phyloP scores from a whole-genome alignment of 2,888 invertebrate genomes.

The Melanargia galathea region DNA sequence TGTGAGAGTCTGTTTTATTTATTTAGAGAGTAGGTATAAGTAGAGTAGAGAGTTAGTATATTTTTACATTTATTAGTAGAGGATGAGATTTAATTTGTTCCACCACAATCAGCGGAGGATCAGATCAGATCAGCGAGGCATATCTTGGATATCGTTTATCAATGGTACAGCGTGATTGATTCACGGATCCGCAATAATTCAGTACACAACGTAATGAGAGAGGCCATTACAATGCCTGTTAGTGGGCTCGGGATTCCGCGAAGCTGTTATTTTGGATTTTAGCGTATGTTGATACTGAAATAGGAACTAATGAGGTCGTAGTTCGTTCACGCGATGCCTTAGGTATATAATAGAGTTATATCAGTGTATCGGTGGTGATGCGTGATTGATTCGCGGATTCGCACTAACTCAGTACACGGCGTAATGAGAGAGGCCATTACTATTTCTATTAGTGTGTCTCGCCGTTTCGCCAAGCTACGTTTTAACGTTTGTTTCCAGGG shows the following conservation, averaged over 20 bases:
- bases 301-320: neutral
- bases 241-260: conserved; percentile 1
- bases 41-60: no score
- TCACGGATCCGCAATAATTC: conserved; percentile 1
- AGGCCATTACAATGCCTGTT: neutral
- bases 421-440: neutral
- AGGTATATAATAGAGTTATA: no score
- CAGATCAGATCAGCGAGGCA: conserved; percentile 43
- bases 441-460: neutral
- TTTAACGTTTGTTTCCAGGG: neutral
- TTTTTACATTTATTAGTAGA: no score
- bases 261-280: neutral
- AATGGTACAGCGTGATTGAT: neutral
- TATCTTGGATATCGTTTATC: neutral
- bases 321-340: neutral
- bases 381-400: conserved; percentile 6
- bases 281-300: neutral
- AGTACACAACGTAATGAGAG: conserved; percentile 1
- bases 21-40: no score
- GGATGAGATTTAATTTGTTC: conserved; percentile 20
- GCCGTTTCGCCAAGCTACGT: neutral
- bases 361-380: neutral
- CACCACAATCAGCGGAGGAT: conserved; percentile 44
- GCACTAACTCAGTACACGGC: neutral
- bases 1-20: no score